Evolutionary conservation across 2,797 vertebrate species (phyloP), one percentile per base, ranked within the genome.

Genomic region (Chaetophractus vellerosus): DNA sequence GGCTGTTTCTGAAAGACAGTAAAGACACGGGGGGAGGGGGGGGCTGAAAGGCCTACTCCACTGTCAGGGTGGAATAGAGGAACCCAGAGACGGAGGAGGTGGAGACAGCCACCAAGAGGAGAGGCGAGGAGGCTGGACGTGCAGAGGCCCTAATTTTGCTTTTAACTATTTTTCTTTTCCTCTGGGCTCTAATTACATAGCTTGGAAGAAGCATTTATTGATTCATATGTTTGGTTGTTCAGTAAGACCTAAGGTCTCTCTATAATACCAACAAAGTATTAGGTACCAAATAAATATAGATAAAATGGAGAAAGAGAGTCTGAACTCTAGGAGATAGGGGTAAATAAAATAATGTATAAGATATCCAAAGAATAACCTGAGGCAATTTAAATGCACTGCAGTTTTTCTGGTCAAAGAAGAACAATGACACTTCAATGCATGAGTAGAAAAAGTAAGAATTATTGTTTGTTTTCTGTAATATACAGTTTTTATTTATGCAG

Each of bases 401-500:
- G 2, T 61, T 84, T 89, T 75, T 36, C 26, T 45, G 45, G 31
- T 9, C 8, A 91, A 66, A 71, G 41, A 31, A 14, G n/a, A 26
- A 64, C 14, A 88, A 61, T 1, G 18, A 71, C 24, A 71, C 23
- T 75, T 31, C 5, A 79, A n/a, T 80, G 16, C 85, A 64, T 87
- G 75, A 55, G 1, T 21, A 66, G 3, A 76, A 91, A 61, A 87
- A 69, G 26, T n/a, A 69, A 41, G 2, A 82, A 69, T 74, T 68
- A 26, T 21, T 76, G 2, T 31, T 83, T 86, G 38, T 64, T 95
- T 76, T 8, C 10, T 85, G 4, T 52, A 52, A 15, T 19, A 15
- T 61, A 63, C 57, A 31, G 31, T 19, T 63, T 85, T 83, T 5
- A 75, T 66, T 93, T 71, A 83, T 69, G 69, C 82, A 74, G 79